phyloP scores from a whole-genome alignment of 2,888 invertebrate species.

The Notocelia uddmanniana region DNA sequence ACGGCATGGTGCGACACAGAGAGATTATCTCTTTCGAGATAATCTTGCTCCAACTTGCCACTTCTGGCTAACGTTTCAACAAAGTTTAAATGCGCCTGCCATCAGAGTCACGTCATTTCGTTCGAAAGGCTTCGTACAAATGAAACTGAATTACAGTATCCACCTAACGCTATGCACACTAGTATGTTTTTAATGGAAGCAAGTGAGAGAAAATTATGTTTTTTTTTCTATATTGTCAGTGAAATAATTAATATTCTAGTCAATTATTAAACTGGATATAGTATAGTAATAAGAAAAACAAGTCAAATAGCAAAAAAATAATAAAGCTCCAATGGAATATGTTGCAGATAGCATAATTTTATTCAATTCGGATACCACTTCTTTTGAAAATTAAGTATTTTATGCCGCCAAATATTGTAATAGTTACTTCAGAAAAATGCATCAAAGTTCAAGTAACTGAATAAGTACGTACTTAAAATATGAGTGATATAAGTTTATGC shows the following conservation, averaged over 20 bases:
- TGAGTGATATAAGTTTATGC: neutral
- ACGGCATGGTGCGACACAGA: constrained; percentile 24
- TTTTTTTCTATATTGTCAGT: neutral
- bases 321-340: neutral
- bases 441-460: neutral
- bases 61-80: constrained; percentile 33
- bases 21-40: constrained; percentile 33
- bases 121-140: constrained; percentile 19
- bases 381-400: too few relatives aligned
- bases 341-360: too few relatives aligned
- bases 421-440: neutral
- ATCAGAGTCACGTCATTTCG: constrained; percentile 29
- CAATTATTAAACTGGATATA: too few relatives aligned
- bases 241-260: neutral
- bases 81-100: constrained; percentile 33
- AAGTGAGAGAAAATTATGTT: neutral
- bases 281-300: neutral
- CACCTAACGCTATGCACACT: neutral
- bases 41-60: constrained; percentile 40
- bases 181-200: neutral
- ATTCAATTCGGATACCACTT: too few relatives aligned
- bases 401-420: neutral
- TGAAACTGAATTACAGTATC: constrained; percentile 24
- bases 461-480: neutral
- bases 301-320: neutral